A percentile compares a stretch with the other conserved stretches of the same genome.
Conservation (phyloP, 2,113 vertebrate species). For the Morone saxatilis region DNA sequence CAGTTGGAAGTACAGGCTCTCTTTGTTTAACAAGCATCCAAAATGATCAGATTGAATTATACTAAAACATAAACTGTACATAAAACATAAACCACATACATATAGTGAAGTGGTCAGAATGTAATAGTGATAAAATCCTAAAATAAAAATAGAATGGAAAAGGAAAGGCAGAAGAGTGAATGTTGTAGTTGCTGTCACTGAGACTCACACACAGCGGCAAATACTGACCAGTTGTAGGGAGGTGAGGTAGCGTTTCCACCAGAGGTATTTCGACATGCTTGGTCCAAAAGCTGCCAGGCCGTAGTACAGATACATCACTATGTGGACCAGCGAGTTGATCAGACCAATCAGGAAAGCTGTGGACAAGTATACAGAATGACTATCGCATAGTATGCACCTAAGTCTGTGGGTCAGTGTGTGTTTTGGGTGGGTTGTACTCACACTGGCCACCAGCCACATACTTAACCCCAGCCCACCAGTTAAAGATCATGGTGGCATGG, state of each 20-base stretch:
- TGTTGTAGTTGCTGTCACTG: background rate
- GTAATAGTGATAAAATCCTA: background rate
- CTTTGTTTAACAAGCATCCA: background rate
- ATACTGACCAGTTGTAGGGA: constrained; percentile 85
- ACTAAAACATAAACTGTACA: background rate
- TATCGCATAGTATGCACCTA: background rate
- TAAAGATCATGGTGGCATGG: constrained; percentile 88
- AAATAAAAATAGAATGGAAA: background rate
- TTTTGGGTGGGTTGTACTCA: constrained; percentile 65
- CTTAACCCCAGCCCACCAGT: constrained; percentile 88
- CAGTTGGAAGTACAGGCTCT: background rate
- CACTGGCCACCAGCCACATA: constrained; percentile 88
- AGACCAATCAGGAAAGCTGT: constrained; percentile 84
- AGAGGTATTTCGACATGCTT: constrained; percentile 76
- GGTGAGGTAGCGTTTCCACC: constrained; percentile 87
- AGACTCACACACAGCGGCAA: background rate
- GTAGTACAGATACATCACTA: constrained; percentile 84
- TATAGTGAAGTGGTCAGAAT: background rate
- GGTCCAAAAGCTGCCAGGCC: constrained; percentile 81
- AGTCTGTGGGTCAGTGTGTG: background rate
- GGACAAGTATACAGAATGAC: constrained; percentile 12
- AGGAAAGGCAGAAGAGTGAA: background rate
- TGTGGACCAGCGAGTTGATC: constrained; percentile 85
- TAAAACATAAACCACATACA: background rate
- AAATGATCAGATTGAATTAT: background rate